phyloP scores from a whole-genome alignment of 2,888 invertebrate genomes.

The Eumacrocentrus americanus region DNA sequence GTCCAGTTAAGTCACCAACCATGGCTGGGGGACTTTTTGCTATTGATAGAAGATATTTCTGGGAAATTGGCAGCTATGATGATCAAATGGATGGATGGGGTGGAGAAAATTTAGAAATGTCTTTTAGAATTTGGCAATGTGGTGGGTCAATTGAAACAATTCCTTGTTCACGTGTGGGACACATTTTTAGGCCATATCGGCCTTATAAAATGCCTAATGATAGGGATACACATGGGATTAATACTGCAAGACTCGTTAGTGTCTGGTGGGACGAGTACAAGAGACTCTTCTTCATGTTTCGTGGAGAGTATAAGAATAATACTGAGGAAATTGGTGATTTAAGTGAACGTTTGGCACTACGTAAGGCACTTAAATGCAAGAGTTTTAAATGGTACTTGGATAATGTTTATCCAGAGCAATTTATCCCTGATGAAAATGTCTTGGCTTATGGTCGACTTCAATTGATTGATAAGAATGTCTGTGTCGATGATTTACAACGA shows the following conservation, averaged over 20 bases:
- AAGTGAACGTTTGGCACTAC: constrained; percentile 76
- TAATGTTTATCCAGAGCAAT: constrained; percentile 88
- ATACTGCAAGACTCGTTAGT: constrained; percentile 91
- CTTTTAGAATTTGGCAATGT: constrained; percentile 77
- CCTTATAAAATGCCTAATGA: constrained; percentile 90
- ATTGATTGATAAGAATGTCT: constrained; percentile 68
- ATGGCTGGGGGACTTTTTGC: constrained; percentile 99
- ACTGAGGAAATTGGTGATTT: constrained; percentile 75
- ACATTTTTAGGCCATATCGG: constrained; percentile 93
- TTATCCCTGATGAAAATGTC: constrained; percentile 84
- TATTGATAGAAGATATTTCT: constrained; percentile 90
- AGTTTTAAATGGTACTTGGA: constrained; percentile 92
- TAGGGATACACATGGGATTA: constrained; percentile 93
- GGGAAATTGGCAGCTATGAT: constrained; percentile 93
- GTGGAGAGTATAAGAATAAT: constrained; percentile 72
- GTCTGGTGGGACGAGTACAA: constrained; percentile 99
- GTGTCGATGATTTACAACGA: constrained; percentile 81
- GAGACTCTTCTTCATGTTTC: constrained; percentile 86
- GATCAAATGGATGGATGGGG: constrained; percentile 98
- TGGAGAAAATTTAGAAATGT: constrained; percentile 97
- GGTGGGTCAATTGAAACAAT: constrained; percentile 92
- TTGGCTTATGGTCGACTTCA: constrained; percentile 75
- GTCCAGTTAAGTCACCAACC: constrained; percentile 84
- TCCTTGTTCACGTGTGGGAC: constrained; percentile 92
- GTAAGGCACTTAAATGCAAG: constrained; percentile 84